Base-by-base conservation (phyloP, 2,113 vertebrate species). In the Dipodomys spectabilis region DNA sequence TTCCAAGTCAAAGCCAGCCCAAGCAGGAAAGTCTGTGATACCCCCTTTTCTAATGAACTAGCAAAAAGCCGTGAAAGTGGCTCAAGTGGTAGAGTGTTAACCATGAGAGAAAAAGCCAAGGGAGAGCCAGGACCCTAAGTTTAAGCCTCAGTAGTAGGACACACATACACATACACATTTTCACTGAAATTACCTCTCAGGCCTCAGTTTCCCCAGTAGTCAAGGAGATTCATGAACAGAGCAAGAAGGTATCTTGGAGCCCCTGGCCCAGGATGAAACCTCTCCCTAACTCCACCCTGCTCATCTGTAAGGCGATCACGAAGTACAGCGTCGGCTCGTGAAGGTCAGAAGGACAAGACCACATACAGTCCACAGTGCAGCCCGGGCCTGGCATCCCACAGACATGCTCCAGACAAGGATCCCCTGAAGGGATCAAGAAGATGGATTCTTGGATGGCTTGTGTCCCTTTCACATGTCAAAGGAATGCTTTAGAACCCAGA, bases 401-500 rank as follows among this genome's bases (percentile, higher is more conserved):
- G 39, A 12, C 49, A 49, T 11, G 44, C 30, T 49, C 0, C 53
- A 16, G 53, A 57, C 53, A 57, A 57, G 53, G 53, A 57, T 4
- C 53, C 12, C 53, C 53, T 57, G 53, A 19, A 57, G 53, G 53
- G 12, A 57, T 57, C 32, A 60, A 53, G 25, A 77, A 49, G 86
- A 90, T 25, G 19, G 15, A 23, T 74, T 79, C 69, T 78, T 15
- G 7, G 32, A 27, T 83, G n/a, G 18, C 30, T 77, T 72, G 27
- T 72, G 23, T 67, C 57, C 75, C 60, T 92, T 86, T 82, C 86
- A 91, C 2, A 79, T 12, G 4, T 64, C 82, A 80, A 90, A 60
- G 67, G 68, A 30, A 83, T 91, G 85, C 62, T 91, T 35, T 72
- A 69, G 84, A 84, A 30, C 30, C 28, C 71, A 60, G 74, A 13